These are phyloP conservation scores for Philonicus albiceps DNA, from an alignment of 2,888 invertebrate genomes.

Conservation along the genomic window DNA sequence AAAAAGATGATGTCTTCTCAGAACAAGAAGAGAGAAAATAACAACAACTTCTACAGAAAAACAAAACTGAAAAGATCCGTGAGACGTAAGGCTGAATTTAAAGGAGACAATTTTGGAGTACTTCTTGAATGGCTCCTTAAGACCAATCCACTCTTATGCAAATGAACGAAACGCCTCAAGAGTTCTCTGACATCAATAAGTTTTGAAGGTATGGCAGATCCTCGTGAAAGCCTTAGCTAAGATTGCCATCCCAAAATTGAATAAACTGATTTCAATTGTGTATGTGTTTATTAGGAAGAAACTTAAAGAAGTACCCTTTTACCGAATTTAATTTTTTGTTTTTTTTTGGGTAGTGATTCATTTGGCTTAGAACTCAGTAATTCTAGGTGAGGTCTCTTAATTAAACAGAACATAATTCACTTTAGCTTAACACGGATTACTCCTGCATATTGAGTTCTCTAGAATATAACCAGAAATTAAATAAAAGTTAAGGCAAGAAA, in stretches of 20 bases:
- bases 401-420: background rate
- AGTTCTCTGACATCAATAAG: background rate
- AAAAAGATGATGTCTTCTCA: background rate
- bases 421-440: background rate
- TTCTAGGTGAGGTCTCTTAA: background rate
- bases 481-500: too few species aligned
- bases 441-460: background rate
- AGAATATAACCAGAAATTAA: too few species aligned
- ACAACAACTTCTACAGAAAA: background rate
- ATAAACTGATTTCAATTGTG: background rate
- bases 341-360: background rate
- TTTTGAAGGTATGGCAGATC: background rate
- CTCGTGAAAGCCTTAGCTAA: background rate
- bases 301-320: background rate
- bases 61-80: background rate
- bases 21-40: background rate
- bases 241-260: background rate
- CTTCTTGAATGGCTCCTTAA: background rate
- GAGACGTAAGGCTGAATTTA: background rate
- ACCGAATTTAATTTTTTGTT: background rate
- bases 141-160: background rate
- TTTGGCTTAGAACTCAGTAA: background rate
- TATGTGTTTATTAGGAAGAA: background rate
- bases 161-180: background rate
- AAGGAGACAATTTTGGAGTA: background rate